Evolutionary conservation across 2,797 vertebrate species (phyloP), one percentile per base, ranked within the genome.

Genomic region (Darevskia mixta): DNA sequence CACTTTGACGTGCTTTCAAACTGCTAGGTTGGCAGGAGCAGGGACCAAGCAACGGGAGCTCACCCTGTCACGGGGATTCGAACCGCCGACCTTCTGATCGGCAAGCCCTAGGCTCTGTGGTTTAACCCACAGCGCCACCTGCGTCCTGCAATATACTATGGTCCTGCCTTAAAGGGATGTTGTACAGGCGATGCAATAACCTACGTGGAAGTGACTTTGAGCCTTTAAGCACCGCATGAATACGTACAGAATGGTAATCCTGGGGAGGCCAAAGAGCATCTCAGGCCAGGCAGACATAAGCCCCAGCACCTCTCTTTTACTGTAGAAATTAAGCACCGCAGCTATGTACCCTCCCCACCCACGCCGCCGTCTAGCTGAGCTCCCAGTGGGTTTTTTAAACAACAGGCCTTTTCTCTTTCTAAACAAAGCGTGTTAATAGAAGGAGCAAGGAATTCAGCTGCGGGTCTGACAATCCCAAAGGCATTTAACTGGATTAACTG

Each of bases 401-500:
- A 93, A 92, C 90, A 83, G 91, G 82, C 93, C 89, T 95, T 80
- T 95, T 92, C 92, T 94, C 90, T 77, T 55, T 87, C 91, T 73
- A 87, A 91, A 95, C 94, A 95, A 95, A 93, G 93, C 92, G n/a
- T 82, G 90, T 93, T 90, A 93, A 95, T 93, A 92, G 95, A 93
- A 92, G 91, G 91, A 94, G 93, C 94, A 92, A 94, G 91, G 95
- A 93, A 94, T 95, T 95, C 94, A 72, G 90, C 92, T 94, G 92
- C 92, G 95, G 92, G 91, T 91, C 94, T 92, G 93, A 79, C 93
- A 95, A 96, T 95, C 94, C 95, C 94, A 91, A 95, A 93, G 93
- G 95, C 93, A 94, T 96, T 95, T 95, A 96, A 96, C 94, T 96
- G 96, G 95, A 96, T 96, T 97, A 96, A 94, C 91, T 94, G 91